Evolutionary conservation across 1,140 invertebrate genomes (phyloP).

Genomic region (Caenorhabditis latens): DNA sequence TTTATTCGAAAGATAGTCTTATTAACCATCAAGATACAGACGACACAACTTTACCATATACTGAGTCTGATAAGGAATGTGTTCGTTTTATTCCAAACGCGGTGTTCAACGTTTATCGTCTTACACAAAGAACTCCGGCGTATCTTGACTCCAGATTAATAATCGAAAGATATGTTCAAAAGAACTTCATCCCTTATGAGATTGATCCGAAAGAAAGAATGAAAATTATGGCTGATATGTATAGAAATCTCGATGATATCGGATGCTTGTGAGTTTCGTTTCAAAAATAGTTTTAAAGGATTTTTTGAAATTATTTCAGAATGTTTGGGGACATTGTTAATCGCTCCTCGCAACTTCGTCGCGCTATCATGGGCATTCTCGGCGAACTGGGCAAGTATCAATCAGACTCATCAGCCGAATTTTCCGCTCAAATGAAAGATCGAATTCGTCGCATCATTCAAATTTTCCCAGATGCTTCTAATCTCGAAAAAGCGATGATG

Average conservation of each 20-base stretch:
- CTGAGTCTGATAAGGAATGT: constrained; percentile 21
- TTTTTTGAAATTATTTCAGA: neutral
- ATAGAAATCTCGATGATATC: neutral
- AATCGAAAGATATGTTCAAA: constrained; percentile 25
- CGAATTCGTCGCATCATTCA: neutral
- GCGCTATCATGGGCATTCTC: neutral
- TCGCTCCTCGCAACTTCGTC: constrained; percentile 2
- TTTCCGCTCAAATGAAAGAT: neutral
- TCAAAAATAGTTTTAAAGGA: neutral
- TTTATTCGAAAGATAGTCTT: neutral
- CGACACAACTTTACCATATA: neutral
- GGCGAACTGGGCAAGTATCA: neutral
- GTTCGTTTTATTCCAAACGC: neutral
- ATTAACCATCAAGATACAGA: neutral
- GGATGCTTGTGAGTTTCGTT: neutral
- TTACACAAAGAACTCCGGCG: neutral
- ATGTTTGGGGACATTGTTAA: constrained; percentile 7
- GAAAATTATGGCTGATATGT: neutral
- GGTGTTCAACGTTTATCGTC: neutral
- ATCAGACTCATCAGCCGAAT: neutral
- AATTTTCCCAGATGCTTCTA: neutral
- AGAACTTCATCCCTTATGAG: neutral
- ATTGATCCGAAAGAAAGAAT: neutral
- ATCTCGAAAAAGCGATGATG: neutral
- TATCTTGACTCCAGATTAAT: neutral